Base-by-base conservation (phyloP, 2,113 vertebrate genomes). In the Rhizomys pruinosus region DNA sequence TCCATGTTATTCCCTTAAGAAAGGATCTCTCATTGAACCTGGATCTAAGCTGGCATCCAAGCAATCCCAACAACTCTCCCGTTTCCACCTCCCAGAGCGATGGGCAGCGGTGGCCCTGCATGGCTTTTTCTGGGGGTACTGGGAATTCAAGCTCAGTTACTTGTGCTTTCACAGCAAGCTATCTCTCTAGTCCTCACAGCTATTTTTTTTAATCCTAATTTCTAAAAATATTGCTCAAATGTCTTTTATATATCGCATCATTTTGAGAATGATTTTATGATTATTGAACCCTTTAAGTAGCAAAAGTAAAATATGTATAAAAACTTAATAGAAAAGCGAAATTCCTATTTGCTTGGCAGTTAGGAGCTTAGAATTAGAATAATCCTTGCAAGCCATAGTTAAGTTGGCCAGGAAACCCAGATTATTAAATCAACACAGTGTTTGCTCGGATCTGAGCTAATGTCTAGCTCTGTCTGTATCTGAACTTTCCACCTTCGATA, bases 281-380 rank as follows among this genome's bases (percentile, higher is more conserved):
- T 76, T 80, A 79, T 55, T 63, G 61, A 93, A 19, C 27, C 6
- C 55, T 90, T 52, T 90, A 93, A 94, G 15, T 81, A 87, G 34
- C 52, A 95, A 80, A 9, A 66, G 87, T 87, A 81, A 94, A 89
- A 79, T 59, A 74, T 96, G 71, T n/a, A 87, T 59, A 69, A 81
- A 84, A 90, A 37, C 22, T 82, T 84, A 44, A 84, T 12, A 34
- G 6, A 9, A 17, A 94, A 19, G 57, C 16, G 84, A 66, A 87
- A 82, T 77, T 68, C 42, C 71, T 91, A 10, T 57, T 61, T 90
- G 27, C 92, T n/a, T 64, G 37, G 72, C 94, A 84, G 37, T 79
- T 52, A 89, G 25, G 17, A 85, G 23, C 47, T 91, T 77, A 42
- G 39, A 80, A 57, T 61, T n/a, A 76, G 9, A 61, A 12, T 80